Evolutionary conservation across 1,140 invertebrate genomes (phyloP).

Genomic region (Gryllus bimaculatus): DNA sequence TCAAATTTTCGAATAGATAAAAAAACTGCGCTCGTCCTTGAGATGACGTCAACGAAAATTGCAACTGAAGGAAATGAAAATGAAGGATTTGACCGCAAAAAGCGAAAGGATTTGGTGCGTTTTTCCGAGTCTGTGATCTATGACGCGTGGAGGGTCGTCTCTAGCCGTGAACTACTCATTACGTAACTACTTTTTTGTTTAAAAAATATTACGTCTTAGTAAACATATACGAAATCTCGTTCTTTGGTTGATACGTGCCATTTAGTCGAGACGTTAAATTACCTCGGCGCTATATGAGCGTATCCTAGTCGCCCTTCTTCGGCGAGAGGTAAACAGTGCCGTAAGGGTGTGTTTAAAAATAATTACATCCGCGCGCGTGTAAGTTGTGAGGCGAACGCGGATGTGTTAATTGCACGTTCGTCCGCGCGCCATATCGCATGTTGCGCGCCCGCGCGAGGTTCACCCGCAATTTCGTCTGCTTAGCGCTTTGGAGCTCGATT

Average conservation of each 20-base stretch:
- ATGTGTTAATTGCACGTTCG: background rate
- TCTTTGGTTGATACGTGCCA: no score
- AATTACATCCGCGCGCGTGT: background rate
- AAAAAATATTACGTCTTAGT: no score
- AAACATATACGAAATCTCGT: no score
- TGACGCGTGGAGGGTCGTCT: background rate
- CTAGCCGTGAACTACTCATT: no score
- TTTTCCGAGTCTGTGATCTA: background rate
- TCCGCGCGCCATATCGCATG: background rate
- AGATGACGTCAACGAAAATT: background rate
- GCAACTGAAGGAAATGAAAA: background rate
- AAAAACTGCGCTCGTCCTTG: background rate
- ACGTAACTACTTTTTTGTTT: no score
- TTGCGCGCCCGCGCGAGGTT: background rate
- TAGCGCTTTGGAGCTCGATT: no score
- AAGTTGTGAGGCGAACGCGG: background rate
- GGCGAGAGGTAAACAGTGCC: no score
- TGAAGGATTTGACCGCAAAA: background rate
- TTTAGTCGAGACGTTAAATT: no score
- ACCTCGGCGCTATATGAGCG: no score
- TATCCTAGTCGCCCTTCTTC: no score
- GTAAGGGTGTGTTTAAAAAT: background rate
- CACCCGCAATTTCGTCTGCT: no score
- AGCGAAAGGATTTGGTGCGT: background rate
- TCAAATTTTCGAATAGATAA: background rate